Base-by-base conservation (phyloP, 2,113 vertebrate species). In the Megaleporinus macrocephalus region DNA sequence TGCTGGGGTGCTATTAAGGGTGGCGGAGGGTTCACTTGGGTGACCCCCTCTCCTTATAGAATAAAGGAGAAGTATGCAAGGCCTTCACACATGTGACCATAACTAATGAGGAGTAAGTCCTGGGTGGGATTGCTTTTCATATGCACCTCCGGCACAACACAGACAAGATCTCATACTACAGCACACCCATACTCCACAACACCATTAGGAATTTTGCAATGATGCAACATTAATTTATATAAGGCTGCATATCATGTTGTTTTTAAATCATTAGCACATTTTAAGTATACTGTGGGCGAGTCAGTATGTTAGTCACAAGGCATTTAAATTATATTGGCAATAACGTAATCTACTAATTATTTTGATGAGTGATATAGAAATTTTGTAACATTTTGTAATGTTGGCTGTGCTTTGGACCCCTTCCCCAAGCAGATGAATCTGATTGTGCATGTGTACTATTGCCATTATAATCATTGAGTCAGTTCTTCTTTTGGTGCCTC, bases 61-160 rank as follows among this genome's bases (percentile, higher is more conserved):
- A 68, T 73, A 78, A 70, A 73, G 55, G 51, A 26, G 72, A 79
- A 59, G 36, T 49, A 81, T 84, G 63, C 63, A 71, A 16, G 76
- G 76, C 63, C 33, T 86, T 79, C 68, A 71, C 66, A 71, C 55
- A 80, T 75, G 63, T 69, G 68, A 76, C 73, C 66, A 62, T 59
- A 73, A 72, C 76, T 82, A 82, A 83, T 69, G 66, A 82, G 51
- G 41, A 71, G 12, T 51, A 70, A 55, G 27, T 51, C 27, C 80
- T 69, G 72, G 66, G 61, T 76, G 72, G 63, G 76, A 55, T 71
- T 59, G 36, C 33, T 83, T 62, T 72, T 76, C 29, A 63, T 27
- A 41, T 33, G 51, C 26, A 51, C 22, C 11, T 55, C 29, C 10
- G 65, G 49, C n/a, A 70, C 4, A 65, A 76, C 41, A 72, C 55